phyloP scores from a whole-genome alignment of 2,888 invertebrate genomes.

The Luperina nickerlii region DNA sequence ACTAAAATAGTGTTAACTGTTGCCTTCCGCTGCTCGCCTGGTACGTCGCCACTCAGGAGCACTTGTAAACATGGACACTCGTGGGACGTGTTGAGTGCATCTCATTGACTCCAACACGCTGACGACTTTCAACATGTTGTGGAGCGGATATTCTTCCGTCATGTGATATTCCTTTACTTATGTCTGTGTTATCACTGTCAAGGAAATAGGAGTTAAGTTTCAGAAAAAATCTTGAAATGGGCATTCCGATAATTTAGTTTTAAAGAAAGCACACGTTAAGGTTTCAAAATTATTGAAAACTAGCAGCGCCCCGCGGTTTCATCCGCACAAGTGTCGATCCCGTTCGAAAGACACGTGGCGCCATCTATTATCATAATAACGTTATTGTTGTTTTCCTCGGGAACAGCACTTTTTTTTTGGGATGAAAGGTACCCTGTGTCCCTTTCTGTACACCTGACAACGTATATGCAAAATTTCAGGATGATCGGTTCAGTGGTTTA shows the following conservation, averaged over 20 bases:
- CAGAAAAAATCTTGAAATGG: not conserved
- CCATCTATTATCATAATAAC: too few species aligned
- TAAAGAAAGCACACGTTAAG: not conserved
- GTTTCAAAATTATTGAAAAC: not conserved
- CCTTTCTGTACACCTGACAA: too few species aligned
- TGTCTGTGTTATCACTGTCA: not conserved
- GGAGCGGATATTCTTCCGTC: not conserved
- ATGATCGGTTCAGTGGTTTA: too few species aligned
- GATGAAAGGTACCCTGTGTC: too few species aligned
- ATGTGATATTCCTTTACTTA: not conserved
- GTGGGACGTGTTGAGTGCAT: conserved; percentile 17
- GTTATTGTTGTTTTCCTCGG: too few species aligned
- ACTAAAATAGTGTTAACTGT: conserved; percentile 51
- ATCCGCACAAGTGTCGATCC: too few species aligned
- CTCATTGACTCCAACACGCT: conserved; percentile 7
- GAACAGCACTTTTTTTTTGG: too few species aligned
- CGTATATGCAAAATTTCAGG: too few species aligned
- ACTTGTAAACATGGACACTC: conserved; percentile 8
- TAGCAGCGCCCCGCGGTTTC: too few species aligned
- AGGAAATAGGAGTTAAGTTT: not conserved
- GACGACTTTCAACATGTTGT: not conserved
- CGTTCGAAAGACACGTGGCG: too few species aligned
- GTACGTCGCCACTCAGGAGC: not conserved
- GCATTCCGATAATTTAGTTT: not conserved
- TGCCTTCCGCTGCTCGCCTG: conserved; percentile 44